These are phyloP conservation scores for Mesitornis unicolor DNA, from an alignment of 2,113 vertebrate species.

Conservation along the genomic window DNA sequence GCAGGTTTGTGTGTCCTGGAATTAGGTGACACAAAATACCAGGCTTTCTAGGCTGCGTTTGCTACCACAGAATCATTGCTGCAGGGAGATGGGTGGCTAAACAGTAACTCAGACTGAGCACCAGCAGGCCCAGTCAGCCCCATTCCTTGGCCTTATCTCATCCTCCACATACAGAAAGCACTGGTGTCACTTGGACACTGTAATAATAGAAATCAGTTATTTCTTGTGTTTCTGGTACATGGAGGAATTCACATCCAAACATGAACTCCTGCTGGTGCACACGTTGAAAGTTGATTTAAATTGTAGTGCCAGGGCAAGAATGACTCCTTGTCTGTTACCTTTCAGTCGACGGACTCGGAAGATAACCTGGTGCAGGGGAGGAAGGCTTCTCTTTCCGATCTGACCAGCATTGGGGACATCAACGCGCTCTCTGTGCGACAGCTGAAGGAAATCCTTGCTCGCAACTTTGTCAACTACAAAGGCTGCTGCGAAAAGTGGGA, in stretches of 20 bases:
- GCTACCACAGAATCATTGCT: too few relatives aligned
- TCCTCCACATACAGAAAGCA: neutral
- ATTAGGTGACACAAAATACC: neutral
- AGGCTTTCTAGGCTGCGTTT: neutral
- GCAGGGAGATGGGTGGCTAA: neutral
- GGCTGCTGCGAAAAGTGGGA: constrained; percentile 99
- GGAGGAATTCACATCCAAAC: neutral
- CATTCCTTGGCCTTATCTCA: neutral
- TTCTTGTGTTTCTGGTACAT: neutral
- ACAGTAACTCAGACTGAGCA: neutral
- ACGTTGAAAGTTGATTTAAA: neutral
- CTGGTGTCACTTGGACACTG: neutral
- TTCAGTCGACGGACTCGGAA: constrained; percentile 82
- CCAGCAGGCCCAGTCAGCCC: accelerated
- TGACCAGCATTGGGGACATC: constrained; percentile 81
- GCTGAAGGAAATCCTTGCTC: constrained; percentile 93
- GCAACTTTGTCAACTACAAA: constrained; percentile 97
- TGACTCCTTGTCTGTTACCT: neutral
- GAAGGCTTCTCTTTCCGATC: constrained; percentile 89
- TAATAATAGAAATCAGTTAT: neutral
- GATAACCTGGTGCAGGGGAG: constrained; percentile 80
- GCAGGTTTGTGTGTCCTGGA: constrained; percentile 69
- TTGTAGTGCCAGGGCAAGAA: neutral
- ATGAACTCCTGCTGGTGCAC: neutral
- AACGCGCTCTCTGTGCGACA: constrained; percentile 88